A percentile compares a stretch with the other conserved stretches of the same genome.
phyloP scores from a whole-genome alignment of 2,888 invertebrate species.

The Prosopocoilus inquinatus region DNA sequence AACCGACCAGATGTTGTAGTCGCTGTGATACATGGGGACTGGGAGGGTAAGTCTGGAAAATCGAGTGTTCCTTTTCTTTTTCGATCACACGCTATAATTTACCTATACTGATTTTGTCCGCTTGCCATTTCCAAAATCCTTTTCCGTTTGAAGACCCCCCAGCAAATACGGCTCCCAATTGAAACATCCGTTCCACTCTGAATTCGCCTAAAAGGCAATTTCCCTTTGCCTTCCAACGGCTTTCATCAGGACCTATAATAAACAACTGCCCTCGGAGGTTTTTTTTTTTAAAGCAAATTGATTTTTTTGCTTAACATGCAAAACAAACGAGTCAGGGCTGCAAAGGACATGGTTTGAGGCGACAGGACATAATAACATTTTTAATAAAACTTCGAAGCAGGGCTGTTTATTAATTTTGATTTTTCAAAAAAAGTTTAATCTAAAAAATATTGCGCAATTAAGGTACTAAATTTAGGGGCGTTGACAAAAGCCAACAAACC shows the following conservation, averaged over 20 bases:
- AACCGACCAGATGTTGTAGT: slow-evolving; percentile 87
- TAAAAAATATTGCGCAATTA: too few species aligned
- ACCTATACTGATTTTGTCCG: slow-evolving; percentile 24
- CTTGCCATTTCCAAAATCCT: slow-evolving; percentile 29
- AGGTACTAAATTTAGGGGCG: too few species aligned
- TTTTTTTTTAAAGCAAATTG: background rate
- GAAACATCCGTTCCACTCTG: slow-evolving; percentile 11
- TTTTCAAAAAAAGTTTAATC: too few species aligned
- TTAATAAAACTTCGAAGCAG: too few species aligned
- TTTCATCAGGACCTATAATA: background rate
- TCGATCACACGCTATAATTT: background rate
- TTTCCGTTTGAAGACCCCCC: slow-evolving; percentile 18
- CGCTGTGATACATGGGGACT: slow-evolving; percentile 73
- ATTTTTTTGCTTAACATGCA: too few species aligned
- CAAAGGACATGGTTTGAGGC: too few species aligned
- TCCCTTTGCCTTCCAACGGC: background rate
- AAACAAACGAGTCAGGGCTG: too few species aligned
- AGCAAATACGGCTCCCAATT: slow-evolving; percentile 2
- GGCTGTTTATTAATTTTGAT: too few species aligned
- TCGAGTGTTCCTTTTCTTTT: background rate
- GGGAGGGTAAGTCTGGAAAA: slow-evolving; percentile 64
- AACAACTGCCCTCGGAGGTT: background rate
- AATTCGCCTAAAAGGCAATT: background rate
- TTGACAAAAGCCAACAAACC: too few species aligned
- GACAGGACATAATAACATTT: too few species aligned